Evolutionary conservation across 1,140 invertebrate genomes (phyloP), one percentile per base, ranked within the genome.

Genomic region (Cotesia vestalis): DNA sequence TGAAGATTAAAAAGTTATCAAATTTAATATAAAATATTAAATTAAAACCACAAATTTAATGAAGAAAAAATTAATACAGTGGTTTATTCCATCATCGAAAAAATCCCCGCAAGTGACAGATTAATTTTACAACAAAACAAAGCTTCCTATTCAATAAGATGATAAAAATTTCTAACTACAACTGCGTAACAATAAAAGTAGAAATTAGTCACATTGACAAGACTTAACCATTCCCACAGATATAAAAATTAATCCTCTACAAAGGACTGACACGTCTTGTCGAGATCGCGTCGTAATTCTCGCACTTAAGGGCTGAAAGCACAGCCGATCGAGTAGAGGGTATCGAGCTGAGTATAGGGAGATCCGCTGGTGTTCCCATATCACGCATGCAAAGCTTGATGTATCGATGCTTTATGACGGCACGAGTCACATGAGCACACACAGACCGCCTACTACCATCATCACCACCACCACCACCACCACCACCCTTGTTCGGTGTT

Each of bases 351-450:
- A 55, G 53, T 55, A 57, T 14, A 35, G 63, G 55, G 40, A 53
- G 38, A 40, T 46, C 40, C 40, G 11, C 40, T 46, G 11, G 27
- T 62, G 80, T 87, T 87, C 85, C 85, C 85, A 87, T 86, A 87
- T 87, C 85, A 86, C 73, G 79, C 74, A 86, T 86, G 85, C 85
- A 87, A 87, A 87, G 85, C 85, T 81, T 87, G 85, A 87, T 87
- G 84, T 86, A 87, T 86, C 82, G 84, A 86, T 80, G 82, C 79
- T 84, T 82, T 82, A 85, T 84, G 83, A 84, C 79, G 77, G 79
- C 73, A 77, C 69, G 79, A 75, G 77, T 72, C 53, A 53, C 71
- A 38, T 34, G 66, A 67, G 74, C 74, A 73, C 81, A 84, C 80
- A 84, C 83, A 84, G 70, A 83, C 79, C 83, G 80, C 83, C 84